Evolutionary conservation across 2,888 invertebrate species (phyloP).

Genomic region (Zonitis immaculata): DNA sequence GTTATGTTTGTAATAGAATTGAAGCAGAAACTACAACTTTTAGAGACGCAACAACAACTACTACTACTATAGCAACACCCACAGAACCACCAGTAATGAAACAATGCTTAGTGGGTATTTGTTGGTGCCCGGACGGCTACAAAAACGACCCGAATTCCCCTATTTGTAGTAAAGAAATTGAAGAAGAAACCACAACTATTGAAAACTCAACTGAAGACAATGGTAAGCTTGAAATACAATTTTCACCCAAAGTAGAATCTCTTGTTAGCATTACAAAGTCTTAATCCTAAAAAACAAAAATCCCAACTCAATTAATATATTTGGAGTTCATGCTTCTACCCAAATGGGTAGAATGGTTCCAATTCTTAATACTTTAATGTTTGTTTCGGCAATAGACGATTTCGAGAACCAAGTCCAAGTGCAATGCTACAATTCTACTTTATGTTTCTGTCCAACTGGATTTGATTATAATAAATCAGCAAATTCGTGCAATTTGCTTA

Average conservation of each 20-base stretch:
- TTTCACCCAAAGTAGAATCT: too few species aligned
- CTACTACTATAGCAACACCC: background rate
- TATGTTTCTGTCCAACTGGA: slow-evolving; percentile 50
- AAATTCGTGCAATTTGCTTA: slow-evolving; percentile 37
- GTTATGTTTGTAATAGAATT: slow-evolving; percentile 45
- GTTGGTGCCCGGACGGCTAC: slow-evolving; percentile 59
- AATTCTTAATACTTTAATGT: too few species aligned
- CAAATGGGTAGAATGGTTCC: too few species aligned
- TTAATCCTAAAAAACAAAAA: too few species aligned
- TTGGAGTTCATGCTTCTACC: too few species aligned
- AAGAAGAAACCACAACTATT: slow-evolving; percentile 17
- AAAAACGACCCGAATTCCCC: slow-evolving; percentile 34
- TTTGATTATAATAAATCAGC: slow-evolving; percentile 41
- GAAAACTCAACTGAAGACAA: background rate
- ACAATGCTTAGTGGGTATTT: slow-evolving; percentile 49
- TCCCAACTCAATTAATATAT: too few species aligned
- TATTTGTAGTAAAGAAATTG: slow-evolving; percentile 31
- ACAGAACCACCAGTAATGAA: slow-evolving; percentile 24
- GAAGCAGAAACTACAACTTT: slow-evolving; percentile 16
- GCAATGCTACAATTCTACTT: slow-evolving; percentile 45
- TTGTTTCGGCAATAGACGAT: too few species aligned
- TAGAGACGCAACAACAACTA: background rate
- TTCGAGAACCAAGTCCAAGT: slow-evolving; percentile 24
- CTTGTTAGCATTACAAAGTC: too few species aligned
- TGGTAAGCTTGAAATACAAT: too few species aligned